Conservation (phyloP, 2,888 invertebrate species). For the Pollenia griseotomentosa region DNA sequence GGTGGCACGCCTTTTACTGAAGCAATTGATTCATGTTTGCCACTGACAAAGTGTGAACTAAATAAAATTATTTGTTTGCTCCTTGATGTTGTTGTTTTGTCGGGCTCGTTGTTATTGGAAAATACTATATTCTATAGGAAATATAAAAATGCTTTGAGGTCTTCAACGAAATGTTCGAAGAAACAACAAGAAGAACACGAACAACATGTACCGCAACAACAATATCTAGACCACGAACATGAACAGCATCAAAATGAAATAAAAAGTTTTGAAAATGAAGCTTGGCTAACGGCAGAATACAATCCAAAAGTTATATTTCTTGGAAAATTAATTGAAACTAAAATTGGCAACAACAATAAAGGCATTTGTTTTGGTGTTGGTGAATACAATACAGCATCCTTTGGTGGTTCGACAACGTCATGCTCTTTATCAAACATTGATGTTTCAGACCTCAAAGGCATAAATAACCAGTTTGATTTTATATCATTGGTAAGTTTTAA, state of each 20-base stretch:
- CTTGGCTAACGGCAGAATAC: constrained; percentile 73
- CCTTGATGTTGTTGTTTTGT: constrained; percentile 78
- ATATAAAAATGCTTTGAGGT: constrained; percentile 77
- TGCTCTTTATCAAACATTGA: constrained; percentile 60
- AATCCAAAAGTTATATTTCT: constrained; percentile 82
- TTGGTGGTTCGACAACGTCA: constrained; percentile 56
- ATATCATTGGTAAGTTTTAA: constrained; percentile 70
- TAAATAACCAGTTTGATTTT: constrained; percentile 71
- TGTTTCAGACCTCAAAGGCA: constrained; percentile 68
- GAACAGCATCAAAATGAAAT: constrained; percentile 36
- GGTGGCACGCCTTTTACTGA: constrained; percentile 17
- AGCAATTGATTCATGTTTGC: constrained; percentile 59
- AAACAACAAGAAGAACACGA: neutral
- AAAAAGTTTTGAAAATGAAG: constrained; percentile 70
- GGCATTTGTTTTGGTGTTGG: constrained; percentile 69
- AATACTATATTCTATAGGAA: constrained; percentile 82
- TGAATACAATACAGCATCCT: constrained; percentile 55
- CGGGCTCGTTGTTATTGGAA: constrained; percentile 82
- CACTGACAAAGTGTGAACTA: constrained; percentile 72
- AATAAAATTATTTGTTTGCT: constrained; percentile 78
- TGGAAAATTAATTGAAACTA: constrained; percentile 84
- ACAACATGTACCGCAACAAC: constrained; percentile 14
- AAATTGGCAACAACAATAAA: constrained; percentile 77
- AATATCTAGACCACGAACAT: constrained; percentile 33
- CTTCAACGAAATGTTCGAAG: constrained; percentile 25